Evolutionary conservation across 2,888 invertebrate species (phyloP), one percentile per base, ranked within the genome.

Genomic region (Phortica okadai): DNA sequence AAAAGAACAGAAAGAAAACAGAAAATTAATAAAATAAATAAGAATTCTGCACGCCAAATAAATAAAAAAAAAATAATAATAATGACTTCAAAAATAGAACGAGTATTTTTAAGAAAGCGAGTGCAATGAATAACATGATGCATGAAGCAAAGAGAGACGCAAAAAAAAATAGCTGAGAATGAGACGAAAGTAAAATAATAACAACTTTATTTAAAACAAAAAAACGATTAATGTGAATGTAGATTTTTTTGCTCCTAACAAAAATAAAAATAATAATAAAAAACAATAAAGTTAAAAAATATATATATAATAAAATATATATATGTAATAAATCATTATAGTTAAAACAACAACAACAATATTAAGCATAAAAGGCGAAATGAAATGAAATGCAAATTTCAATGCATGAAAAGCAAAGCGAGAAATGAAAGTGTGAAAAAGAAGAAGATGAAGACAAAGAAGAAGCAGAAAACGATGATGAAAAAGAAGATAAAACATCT

Each of bases 151-250:
- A 14, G 16, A 59, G 10, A 45, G 10, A 45, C 10, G 45, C 1
- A 8, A 45, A 59, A 59, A 59, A 59, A 45, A 10, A 45, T 45
- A 10, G 6, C 10, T 45, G 45, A 45, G 10, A 45, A 45, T 6
- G 10, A 45, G 10, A 45, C 0, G 6, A 8, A 45, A 45, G 10
- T 45, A 45, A 45, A 45, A 45, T 45, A 59, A 10, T 16, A 59
- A 8, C 14, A 59, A 59, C 8, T 59, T 59, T 16, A 16, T 58
- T 11, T 11, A 21, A 21, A 21, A 21, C 21, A 21, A 21, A n/a
- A 14, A 58, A n/a, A n/a, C n/a, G 58, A 58, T 58, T 58, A n/a
- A n/a, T 59, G 21, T 59, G 59, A 59, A 59, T 59, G 21, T 59
- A 59, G 21, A 59, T 59, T 59, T 59, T 45, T 59, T 59, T 59